Evolutionary conservation across 2,113 vertebrate species (phyloP).

Genomic region (Xenus cinereus): DNA sequence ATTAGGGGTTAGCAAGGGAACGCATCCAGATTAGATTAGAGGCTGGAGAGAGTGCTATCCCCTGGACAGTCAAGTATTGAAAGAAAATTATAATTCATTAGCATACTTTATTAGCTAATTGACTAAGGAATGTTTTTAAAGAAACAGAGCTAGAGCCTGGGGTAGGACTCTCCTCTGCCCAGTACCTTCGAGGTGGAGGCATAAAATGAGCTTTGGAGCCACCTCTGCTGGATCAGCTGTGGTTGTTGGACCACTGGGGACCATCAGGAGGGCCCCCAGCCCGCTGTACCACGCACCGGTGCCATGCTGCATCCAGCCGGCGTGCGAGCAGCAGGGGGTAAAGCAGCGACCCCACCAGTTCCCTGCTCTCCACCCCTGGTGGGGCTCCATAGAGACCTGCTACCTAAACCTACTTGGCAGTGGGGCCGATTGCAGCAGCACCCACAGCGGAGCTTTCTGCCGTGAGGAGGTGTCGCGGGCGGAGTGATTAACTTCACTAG

Average conservation of each 20-base stretch:
- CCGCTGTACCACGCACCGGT: fast-evolving
- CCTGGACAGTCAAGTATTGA: not conserved
- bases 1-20: not conserved
- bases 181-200: not conserved
- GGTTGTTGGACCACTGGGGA: not conserved
- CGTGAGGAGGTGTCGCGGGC: not conserved
- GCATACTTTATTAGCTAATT: not conserved
- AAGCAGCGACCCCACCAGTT: not conserved
- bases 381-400: not conserved
- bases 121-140: not conserved
- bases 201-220: not conserved
- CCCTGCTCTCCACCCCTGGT: not conserved
- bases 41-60: not conserved
- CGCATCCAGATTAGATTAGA: not conserved
- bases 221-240: not conserved
- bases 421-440: fast-evolving
- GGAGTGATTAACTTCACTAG: no score
- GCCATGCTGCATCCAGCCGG: fast-evolving
- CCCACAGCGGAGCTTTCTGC: not conserved
- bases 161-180: not conserved
- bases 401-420: not conserved
- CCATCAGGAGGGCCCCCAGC: not conserved
- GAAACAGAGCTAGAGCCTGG: not conserved
- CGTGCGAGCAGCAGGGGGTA: fast-evolving
- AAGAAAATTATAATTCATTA: slow-evolving; percentile 5